These are phyloP conservation scores for Chelon labrosus DNA, from an alignment of 2,797 vertebrate species.

Conservation along the genomic window DNA sequence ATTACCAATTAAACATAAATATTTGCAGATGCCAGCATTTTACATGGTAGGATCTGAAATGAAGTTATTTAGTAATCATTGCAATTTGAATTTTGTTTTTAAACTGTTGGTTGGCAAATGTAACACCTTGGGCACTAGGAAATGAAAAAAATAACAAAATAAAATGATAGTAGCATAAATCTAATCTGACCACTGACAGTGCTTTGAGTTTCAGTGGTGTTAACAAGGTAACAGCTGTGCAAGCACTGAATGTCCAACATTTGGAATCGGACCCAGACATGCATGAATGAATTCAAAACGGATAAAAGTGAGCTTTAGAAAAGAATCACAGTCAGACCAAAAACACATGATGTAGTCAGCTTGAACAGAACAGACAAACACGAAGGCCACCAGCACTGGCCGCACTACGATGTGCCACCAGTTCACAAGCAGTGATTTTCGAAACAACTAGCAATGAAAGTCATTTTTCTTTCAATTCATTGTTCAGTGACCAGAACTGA, in stretches of 20 bases:
- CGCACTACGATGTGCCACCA: not conserved
- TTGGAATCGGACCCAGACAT: not conserved
- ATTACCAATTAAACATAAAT: not conserved
- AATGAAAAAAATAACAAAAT: not conserved
- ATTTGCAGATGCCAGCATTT: not conserved
- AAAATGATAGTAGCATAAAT: not conserved
- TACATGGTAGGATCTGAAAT: not conserved
- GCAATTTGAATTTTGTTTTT: not conserved
- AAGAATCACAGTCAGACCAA: not conserved
- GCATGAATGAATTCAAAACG: slow-evolving; percentile 1
- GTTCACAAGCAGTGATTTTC: not conserved
- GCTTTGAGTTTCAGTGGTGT: not conserved
- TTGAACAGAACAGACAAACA: not conserved
- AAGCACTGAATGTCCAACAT: not conserved
- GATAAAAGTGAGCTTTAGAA: not conserved
- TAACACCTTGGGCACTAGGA: not conserved
- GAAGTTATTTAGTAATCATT: not conserved
- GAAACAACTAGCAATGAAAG: slow-evolving; percentile 12
- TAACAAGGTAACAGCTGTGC: not conserved
- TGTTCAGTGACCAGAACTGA: slow-evolving; percentile 17
- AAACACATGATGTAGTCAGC: not conserved
- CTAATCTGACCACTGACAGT: not conserved
- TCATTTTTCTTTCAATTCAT: slow-evolving; percentile 15
- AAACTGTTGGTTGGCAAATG: not conserved
- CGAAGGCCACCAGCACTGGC: not conserved